Conservation (phyloP, 1,140 invertebrate species). For the Aphaenogaster ashmeadi region DNA sequence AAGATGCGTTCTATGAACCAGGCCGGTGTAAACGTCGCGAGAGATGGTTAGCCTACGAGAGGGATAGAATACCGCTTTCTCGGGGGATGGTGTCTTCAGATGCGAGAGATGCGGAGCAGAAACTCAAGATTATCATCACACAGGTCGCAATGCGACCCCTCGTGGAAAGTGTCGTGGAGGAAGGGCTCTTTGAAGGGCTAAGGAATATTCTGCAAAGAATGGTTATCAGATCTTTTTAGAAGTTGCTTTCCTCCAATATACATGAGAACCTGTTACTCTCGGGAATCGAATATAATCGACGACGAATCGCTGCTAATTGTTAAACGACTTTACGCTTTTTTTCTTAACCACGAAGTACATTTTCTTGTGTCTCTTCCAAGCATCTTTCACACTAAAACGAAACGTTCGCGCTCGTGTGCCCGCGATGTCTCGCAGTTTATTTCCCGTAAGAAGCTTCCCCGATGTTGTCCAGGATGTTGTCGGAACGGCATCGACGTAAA, state of each 20-base stretch:
- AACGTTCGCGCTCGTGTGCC: background rate
- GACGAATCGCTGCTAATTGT: background rate
- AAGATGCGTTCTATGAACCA: conserved; percentile 55
- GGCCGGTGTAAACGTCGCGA: conserved; percentile 51
- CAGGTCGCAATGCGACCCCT: conserved; percentile 4
- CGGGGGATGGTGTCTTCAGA: conserved; percentile 47
- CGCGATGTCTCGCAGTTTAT: conserved; percentile 10
- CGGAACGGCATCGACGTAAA: conserved; percentile 32
- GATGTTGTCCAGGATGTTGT: conserved; percentile 18
- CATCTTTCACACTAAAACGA: background rate
- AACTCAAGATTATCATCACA: conserved; percentile 50
- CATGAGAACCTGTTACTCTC: background rate
- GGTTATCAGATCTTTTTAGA: background rate
- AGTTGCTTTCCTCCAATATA: background rate
- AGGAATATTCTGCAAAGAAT: background rate
- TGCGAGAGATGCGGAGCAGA: conserved; percentile 34
- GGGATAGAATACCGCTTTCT: conserved; percentile 35
- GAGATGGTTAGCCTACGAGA: conserved; percentile 58
- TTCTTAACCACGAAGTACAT: background rate
- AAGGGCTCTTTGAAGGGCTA: background rate
- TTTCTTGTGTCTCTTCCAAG: background rate
- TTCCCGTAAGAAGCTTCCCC: conserved; percentile 25
- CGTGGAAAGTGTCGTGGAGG: conserved; percentile 6
- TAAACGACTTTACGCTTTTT: background rate
- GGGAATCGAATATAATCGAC: background rate